Conservation (phyloP, 2,113 vertebrate genomes). For the Cyrtonyx montezumae region DNA sequence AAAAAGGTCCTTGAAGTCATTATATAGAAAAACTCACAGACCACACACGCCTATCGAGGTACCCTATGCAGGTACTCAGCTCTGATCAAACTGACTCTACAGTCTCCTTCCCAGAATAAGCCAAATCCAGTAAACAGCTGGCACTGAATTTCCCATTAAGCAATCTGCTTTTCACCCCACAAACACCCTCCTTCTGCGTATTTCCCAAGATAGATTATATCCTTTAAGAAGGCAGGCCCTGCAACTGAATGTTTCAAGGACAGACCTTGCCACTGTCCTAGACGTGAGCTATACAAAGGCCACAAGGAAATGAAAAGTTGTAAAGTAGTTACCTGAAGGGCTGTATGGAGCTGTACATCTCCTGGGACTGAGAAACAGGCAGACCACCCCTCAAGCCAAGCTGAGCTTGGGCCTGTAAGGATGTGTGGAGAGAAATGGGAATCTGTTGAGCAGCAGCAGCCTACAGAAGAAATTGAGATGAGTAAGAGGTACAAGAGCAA, state of each 20-base stretch:
- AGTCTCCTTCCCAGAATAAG: background rate
- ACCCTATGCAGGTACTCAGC: background rate
- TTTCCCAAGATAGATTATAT: background rate
- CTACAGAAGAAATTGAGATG: slow-evolving; percentile 69
- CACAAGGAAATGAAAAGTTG: background rate
- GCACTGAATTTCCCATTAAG: background rate
- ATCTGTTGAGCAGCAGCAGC: slow-evolving; percentile 97
- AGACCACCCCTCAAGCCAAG: slow-evolving; percentile 92
- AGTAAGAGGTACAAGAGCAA: background rate
- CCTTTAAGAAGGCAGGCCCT: background rate
- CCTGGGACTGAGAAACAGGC: slow-evolving; percentile 97
- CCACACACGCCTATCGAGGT: rapidly evolving
- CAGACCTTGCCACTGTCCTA: background rate
- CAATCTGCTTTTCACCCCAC: background rate
- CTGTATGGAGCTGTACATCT: slow-evolving; percentile 96
- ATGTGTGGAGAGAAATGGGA: slow-evolving; percentile 95
- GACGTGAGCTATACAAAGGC: background rate
- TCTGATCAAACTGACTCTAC: background rate
- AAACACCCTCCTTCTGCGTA: background rate
- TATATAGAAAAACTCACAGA: background rate
- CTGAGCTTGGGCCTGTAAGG: slow-evolving; percentile 96
- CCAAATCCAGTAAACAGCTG: background rate
- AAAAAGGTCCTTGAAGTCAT: background rate
- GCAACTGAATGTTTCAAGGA: background rate
- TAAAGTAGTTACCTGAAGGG: slow-evolving; percentile 88